These are phyloP conservation scores for Bradysia coprophila DNA, from an alignment of 1,140 invertebrate species.

Conservation along the genomic window DNA sequence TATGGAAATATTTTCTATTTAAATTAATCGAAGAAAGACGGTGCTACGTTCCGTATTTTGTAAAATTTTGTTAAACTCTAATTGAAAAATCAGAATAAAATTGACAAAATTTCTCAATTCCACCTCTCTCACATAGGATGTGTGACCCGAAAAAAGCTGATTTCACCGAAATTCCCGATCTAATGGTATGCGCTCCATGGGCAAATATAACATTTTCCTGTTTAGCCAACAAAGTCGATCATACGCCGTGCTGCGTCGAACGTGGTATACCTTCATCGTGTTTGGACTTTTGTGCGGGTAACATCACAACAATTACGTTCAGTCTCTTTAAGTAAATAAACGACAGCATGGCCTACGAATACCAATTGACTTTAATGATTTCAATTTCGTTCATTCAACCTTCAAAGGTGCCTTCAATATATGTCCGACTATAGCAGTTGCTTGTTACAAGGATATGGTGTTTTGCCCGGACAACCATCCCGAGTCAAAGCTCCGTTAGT, in stretches of 20 bases:
- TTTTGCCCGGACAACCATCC: slow-evolving; percentile 48
- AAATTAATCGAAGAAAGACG: too few species aligned
- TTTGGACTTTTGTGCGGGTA: slow-evolving; percentile 54
- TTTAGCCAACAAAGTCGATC: slow-evolving; percentile 59
- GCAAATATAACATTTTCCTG: slow-evolving; percentile 59
- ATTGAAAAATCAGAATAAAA: too few species aligned
- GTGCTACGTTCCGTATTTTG: too few species aligned
- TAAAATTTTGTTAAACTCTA: too few species aligned
- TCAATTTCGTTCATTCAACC: neutral
- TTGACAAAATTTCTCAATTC: too few species aligned
- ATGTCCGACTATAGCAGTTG: slow-evolving; percentile 64
- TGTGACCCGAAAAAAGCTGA: slow-evolving; percentile 52
- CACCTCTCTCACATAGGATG: too few species aligned
- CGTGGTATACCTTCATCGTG: slow-evolving; percentile 53
- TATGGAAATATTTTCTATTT: too few species aligned
- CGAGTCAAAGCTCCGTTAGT: slow-evolving; percentile 48
- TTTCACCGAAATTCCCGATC: slow-evolving; percentile 40
- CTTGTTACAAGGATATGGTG: slow-evolving; percentile 63
- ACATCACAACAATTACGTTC: slow-evolving; percentile 57
- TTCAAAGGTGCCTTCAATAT: slow-evolving; percentile 49
- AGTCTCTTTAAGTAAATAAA: slow-evolving; percentile 54
- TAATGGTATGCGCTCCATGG: slow-evolving; percentile 76
- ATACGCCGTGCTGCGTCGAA: slow-evolving; percentile 56
- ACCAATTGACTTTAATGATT: slow-evolving; percentile 1
- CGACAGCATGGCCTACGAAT: neutral